A percentile compares a stretch with the other conserved stretches of the same genome.
phyloP scores from a whole-genome alignment of 2,888 invertebrate species.

The Dastarcus helophoroides region DNA sequence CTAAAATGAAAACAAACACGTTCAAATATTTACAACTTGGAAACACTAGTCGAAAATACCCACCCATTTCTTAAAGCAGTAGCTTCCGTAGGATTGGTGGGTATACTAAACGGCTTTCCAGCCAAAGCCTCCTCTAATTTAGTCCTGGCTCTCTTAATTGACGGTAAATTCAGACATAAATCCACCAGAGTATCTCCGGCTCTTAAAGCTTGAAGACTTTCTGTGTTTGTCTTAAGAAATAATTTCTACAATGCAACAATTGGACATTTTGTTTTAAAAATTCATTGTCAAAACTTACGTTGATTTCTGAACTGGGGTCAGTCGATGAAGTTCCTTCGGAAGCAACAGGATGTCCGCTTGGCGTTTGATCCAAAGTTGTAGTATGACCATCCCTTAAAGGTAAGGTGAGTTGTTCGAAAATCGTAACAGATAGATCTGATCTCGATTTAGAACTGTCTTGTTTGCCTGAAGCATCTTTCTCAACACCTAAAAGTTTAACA shows the following conservation, averaged over 20 bases:
- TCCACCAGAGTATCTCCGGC: slow-evolving; percentile 74
- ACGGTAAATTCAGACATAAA: slow-evolving; percentile 68
- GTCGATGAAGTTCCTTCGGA: slow-evolving; percentile 35
- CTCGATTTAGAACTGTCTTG: slow-evolving; percentile 50
- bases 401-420: slow-evolving; percentile 61
- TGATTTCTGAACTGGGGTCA: slow-evolving; percentile 38
- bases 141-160: slow-evolving; percentile 48
- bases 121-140: slow-evolving; percentile 52
- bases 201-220: slow-evolving; percentile 65
- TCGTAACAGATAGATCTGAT: slow-evolving; percentile 57
- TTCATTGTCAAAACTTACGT: slow-evolving; percentile 29
- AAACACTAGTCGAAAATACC: slow-evolving; percentile 11
- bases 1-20: slow-evolving; percentile 35
- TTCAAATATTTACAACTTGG: neutral
- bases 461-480: slow-evolving; percentile 42
- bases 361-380: slow-evolving; percentile 27
- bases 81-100: slow-evolving; percentile 60
- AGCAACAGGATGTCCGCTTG: slow-evolving; percentile 38
- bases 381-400: slow-evolving; percentile 48
- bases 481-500: slow-evolving; percentile 27
- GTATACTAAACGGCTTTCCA: slow-evolving; percentile 55
- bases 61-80: slow-evolving; percentile 51
- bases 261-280: slow-evolving; percentile 5
- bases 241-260: slow-evolving; percentile 48
- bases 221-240: slow-evolving; percentile 66